These are phyloP conservation scores for Sylvia atricapilla DNA, from an alignment of 2,113 vertebrate genomes.

Conservation along the genomic window DNA sequence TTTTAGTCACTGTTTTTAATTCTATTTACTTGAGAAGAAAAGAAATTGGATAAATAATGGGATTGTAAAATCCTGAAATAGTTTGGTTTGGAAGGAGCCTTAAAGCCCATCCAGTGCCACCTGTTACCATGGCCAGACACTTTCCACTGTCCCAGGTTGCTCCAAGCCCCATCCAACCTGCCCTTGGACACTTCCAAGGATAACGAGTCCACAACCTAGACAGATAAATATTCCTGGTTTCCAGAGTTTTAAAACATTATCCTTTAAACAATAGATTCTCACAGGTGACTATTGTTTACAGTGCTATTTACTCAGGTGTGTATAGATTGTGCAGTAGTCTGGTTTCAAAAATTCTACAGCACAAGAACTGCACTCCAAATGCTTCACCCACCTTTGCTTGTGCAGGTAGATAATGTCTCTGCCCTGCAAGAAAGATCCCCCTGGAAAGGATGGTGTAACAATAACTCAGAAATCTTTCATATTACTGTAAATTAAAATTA, in stretches of 20 bases:
- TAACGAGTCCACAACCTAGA: fast-evolving
- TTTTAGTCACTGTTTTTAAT: neutral
- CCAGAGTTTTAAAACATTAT: neutral
- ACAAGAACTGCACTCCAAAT: neutral
- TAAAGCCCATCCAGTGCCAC: fast-evolving
- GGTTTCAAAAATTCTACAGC: neutral
- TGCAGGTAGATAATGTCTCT: neutral
- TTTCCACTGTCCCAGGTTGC: neutral
- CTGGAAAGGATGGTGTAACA: neutral
- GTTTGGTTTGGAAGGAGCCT: neutral
- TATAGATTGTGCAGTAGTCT: neutral
- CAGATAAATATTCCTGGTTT: neutral
- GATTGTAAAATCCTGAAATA: neutral
- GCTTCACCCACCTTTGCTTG: neutral
- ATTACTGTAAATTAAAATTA: neutral
- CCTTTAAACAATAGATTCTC: neutral
- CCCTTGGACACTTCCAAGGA: neutral
- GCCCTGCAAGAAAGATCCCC: fast-evolving
- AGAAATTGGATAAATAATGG: neutral
- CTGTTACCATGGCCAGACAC: neutral
- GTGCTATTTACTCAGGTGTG: neutral
- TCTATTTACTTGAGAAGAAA: neutral
- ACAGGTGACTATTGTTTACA: neutral
- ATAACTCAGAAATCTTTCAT: neutral
- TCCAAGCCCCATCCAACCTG: fast-evolving